Percentiles rank a stretch among this genome's conserved stretches.
phyloP scores from a whole-genome alignment of 2,797 vertebrate species.

The Lacerta agilis region DNA sequence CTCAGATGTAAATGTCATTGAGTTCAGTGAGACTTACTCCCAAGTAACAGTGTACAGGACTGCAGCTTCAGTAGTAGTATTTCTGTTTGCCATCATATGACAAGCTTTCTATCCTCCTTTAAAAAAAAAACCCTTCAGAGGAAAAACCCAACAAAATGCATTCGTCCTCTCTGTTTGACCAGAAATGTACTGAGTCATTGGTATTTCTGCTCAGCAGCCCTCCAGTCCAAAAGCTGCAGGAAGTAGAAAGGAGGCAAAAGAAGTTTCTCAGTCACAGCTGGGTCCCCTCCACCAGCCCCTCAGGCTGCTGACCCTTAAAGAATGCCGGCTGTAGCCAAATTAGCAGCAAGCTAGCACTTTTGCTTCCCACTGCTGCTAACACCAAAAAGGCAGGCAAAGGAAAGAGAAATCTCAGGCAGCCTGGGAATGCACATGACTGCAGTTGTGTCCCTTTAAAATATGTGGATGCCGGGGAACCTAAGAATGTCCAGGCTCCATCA shows the following conservation, averaged over 20 bases:
- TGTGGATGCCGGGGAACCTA: neutral
- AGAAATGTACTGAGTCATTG: neutral
- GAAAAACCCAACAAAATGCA: neutral
- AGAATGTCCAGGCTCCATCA: too few relatives aligned
- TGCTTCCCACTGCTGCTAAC: neutral
- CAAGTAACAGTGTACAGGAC: too few relatives aligned
- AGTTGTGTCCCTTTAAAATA: neutral
- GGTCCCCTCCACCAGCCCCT: neutral
- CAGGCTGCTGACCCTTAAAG: conserved; percentile 25
- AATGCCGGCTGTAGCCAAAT: neutral
- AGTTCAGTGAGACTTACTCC: too few relatives aligned
- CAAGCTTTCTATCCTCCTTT: neutral
- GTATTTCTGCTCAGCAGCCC: neutral
- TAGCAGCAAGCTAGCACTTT: neutral
- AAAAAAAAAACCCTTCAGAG: neutral
- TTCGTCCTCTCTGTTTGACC: neutral
- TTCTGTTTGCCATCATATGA: neutral
- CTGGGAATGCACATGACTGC: neutral
- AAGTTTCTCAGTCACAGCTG: conserved; percentile 7
- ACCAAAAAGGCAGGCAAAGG: neutral
- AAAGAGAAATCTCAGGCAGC: neutral
- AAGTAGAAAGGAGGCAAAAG: neutral
- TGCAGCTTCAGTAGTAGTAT: too few relatives aligned
- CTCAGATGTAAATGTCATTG: too few relatives aligned
- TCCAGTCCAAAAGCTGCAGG: conserved; percentile 8